Base-by-base conservation (phyloP, 2,797 vertebrate genomes). In the Xenops minutus region DNA sequence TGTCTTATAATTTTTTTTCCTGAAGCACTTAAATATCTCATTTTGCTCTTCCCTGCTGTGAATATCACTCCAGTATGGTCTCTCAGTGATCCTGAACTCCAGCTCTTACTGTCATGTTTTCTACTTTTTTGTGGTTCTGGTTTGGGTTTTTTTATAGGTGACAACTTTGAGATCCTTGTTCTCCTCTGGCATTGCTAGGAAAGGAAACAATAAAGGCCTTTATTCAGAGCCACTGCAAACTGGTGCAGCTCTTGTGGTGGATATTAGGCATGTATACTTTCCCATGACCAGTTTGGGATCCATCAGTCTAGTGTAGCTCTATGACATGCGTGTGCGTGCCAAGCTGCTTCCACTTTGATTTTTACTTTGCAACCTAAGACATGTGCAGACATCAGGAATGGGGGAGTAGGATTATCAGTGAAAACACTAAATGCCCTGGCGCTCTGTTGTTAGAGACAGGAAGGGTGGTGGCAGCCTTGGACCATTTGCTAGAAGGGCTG, bases 241-340 rank as follows among this genome's bases (percentile, higher is more conserved):
- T 66, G 19, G 3, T 56, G 32, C 27, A 73, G 51, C 30, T 69
- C 34, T 72, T 21, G 26, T 54, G 29, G 9, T 66, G 24, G 44
- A 2, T 51, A 39, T 48, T 36, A 71, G 44, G 37, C 12, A 18
- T 10, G 3, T 64, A 34, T 55, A 36, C 15, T 76, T 59, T 54
- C 37, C 41, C 24, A 9, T 32, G 21, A 29, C 19, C 27, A 20
- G 10, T n/a, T 0, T 14, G 34, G 7, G 17, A 71, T 68, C 34
- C 1, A 0, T 29, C 61, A 21, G 5, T 52, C 29, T 52, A 13
- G 10, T 8, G 16, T 19, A 44, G 22, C 44, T 81, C 34, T 81
- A 6, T 0, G 0, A 36, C 48, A 51, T 3, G 6, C 12, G 37
- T 20, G 1, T 55, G 8, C 1, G 0, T 64, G 34, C 29, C 81